Conservation (phyloP, 2,888 invertebrate species). For the Drosophila infuscata region DNA sequence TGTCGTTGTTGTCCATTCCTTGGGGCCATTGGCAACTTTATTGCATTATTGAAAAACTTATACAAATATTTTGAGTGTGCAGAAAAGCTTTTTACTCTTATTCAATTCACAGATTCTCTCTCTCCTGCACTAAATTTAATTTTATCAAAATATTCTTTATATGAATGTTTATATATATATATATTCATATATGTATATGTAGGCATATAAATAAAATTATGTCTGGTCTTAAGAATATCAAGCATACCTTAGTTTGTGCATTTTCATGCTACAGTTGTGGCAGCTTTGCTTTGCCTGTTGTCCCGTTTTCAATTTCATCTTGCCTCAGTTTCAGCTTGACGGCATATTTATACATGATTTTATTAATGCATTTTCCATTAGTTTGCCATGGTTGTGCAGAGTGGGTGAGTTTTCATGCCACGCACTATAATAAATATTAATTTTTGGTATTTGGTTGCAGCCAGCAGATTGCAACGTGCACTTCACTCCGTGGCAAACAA, state of each 20-base stretch:
- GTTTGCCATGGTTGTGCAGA: constrained; percentile 42
- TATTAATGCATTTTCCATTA: constrained; percentile 48
- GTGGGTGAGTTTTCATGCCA: constrained; percentile 42
- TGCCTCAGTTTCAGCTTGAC: constrained; percentile 15
- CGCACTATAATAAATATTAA: constrained; percentile 14
- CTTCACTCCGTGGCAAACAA: constrained; percentile 30
- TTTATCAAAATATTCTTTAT: constrained; percentile 40
- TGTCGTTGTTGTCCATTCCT: constrained; percentile 24
- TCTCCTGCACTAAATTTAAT: constrained; percentile 43
- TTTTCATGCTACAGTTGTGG: constrained; percentile 9
- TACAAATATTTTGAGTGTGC: constrained; percentile 80
- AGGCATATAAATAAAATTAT: background rate
- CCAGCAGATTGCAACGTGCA: constrained; percentile 14
- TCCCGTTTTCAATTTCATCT: constrained; percentile 30
- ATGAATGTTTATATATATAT: background rate
- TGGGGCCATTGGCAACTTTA: constrained; percentile 70
- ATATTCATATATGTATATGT: background rate
- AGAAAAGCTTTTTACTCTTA: constrained; percentile 71
- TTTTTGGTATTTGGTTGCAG: constrained; percentile 5
- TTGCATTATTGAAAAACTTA: constrained; percentile 82
- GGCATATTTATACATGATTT: constrained; percentile 41
- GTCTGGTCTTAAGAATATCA: constrained; percentile 6
- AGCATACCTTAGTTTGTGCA: constrained; percentile 21
- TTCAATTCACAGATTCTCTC: constrained; percentile 54
- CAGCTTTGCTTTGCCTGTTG: constrained; percentile 10